These are phyloP conservation scores for Chiridota heheva DNA, from an alignment of 35 echinoderm and acorn worm genomes.

Conservation along the genomic window DNA sequence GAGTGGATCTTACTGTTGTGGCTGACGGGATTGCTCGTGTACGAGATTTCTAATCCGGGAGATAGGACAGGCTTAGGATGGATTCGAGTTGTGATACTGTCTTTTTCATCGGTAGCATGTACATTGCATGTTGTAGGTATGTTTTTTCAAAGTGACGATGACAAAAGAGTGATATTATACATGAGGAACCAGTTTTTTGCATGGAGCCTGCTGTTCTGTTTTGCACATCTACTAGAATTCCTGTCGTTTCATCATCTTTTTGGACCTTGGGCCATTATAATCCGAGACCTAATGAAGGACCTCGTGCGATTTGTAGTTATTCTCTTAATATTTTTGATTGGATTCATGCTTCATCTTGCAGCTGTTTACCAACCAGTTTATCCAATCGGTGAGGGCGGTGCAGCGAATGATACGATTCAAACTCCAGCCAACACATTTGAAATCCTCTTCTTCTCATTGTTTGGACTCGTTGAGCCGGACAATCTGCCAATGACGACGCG, in stretches of 20 bases:
- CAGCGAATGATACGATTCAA: constrained; percentile 44
- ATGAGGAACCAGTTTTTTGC: constrained; percentile 90
- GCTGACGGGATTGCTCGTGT: constrained; percentile 83
- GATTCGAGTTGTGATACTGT: constrained; percentile 84
- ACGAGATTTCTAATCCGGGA: constrained; percentile 85
- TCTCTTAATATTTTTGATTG: constrained; percentile 82
- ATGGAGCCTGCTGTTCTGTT: constrained; percentile 85
- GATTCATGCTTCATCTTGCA: constrained; percentile 92
- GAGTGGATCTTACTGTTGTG: constrained; percentile 92
- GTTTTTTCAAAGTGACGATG: not conserved
- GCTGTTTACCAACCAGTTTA: constrained; percentile 97
- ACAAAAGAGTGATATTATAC: constrained; percentile 64
- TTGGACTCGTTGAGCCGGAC: constrained; percentile 86
- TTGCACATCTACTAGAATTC: constrained; percentile 87
- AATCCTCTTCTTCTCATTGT: constrained; percentile 92
- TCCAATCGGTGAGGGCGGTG: not conserved
- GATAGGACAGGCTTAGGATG: constrained; percentile 91
- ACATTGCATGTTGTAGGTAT: constrained; percentile 67
- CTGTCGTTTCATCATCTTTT: constrained; percentile 94
- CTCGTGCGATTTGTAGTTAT: constrained; percentile 96
- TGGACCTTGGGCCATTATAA: constrained; percentile 98
- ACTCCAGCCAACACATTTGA: constrained; percentile 78
- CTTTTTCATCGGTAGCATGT: constrained; percentile 73
- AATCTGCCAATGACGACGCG: constrained; percentile 59
- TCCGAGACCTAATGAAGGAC: constrained; percentile 94